Percentiles rank a stretch among this genome's conserved stretches.
Evolutionary conservation across 1,140 invertebrate species (phyloP).

Genomic region (Drosophila novamexicana): DNA sequence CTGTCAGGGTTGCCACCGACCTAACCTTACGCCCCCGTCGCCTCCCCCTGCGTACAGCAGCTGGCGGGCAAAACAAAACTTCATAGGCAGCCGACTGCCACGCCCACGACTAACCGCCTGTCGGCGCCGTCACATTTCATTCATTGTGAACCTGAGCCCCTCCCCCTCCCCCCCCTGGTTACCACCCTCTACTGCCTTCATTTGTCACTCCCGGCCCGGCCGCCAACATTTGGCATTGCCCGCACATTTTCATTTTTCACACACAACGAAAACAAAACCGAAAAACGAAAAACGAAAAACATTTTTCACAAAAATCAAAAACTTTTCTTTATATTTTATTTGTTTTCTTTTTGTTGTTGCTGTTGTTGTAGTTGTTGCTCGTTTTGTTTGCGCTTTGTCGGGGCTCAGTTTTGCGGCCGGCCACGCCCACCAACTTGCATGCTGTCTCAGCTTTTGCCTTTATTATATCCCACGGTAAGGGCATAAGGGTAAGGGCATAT

Average conservation of each 20-base stretch:
- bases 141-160: constrained; percentile 19
- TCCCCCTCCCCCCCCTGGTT: neutral
- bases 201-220: neutral
- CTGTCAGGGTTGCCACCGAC: neutral
- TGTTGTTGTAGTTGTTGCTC: neutral
- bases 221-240: neutral
- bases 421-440: constrained; percentile 30
- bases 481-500: too few relatives aligned
- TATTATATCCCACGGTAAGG: constrained; percentile 21
- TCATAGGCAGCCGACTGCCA: constrained; percentile 30
- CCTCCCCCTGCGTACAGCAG: constrained; percentile 7
- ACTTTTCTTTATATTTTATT: constrained; percentile 47
- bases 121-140: constrained; percentile 36
- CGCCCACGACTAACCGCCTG: constrained; percentile 25
- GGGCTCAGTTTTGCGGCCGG: constrained; percentile 14
- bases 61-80: constrained; percentile 39
- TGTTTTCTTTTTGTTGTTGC: neutral
- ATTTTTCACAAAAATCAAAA: constrained; percentile 73
- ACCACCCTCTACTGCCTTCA: neutral
- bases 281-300: constrained; percentile 40
- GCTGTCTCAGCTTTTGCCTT: constrained; percentile 26
- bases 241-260: constrained; percentile 57
- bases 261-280: constrained; percentile 46
- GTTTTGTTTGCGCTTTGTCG: constrained; percentile 32
- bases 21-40: neutral